phyloP scores from a whole-genome alignment of 2,797 vertebrate genomes.

The Ptychobarbus kaznakovi region DNA sequence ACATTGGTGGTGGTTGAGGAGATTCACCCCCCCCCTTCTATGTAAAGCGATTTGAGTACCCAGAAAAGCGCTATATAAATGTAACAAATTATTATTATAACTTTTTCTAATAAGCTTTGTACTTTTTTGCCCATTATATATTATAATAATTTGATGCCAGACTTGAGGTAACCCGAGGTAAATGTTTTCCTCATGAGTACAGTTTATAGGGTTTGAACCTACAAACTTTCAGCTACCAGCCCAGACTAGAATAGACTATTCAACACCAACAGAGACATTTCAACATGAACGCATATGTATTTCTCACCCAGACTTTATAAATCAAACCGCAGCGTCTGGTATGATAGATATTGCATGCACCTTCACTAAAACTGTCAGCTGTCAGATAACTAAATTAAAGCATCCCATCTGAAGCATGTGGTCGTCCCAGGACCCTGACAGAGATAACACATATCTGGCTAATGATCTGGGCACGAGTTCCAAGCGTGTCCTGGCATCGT shows the following conservation, averaged over 20 bases:
- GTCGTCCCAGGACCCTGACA: conserved; percentile 30
- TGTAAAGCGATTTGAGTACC: too few relatives aligned
- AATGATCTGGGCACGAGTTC: conserved; percentile 28
- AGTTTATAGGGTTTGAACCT: background rate
- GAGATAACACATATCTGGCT: conserved; percentile 38
- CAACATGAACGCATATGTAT: background rate
- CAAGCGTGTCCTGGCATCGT: conserved; percentile 16
- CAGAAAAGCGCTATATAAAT: too few relatives aligned
- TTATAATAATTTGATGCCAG: background rate
- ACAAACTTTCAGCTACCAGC: background rate
- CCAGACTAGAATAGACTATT: background rate
- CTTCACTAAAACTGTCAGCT: background rate
- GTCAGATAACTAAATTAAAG: conserved; percentile 26
- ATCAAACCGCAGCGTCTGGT: background rate
- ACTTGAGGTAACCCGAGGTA: background rate
- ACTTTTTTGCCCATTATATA: background rate
- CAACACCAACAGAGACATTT: background rate
- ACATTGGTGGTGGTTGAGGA: too few relatives aligned
- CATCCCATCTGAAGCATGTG: conserved; percentile 10
- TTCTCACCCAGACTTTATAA: background rate
- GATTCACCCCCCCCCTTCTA: too few relatives aligned
- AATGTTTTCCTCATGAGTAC: background rate
- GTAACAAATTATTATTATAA: background rate
- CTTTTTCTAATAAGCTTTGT: background rate
- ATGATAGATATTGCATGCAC: background rate